These are phyloP conservation scores for Leptopilina myrica DNA, from an alignment of 2,888 invertebrate genomes.

Conservation along the genomic window DNA sequence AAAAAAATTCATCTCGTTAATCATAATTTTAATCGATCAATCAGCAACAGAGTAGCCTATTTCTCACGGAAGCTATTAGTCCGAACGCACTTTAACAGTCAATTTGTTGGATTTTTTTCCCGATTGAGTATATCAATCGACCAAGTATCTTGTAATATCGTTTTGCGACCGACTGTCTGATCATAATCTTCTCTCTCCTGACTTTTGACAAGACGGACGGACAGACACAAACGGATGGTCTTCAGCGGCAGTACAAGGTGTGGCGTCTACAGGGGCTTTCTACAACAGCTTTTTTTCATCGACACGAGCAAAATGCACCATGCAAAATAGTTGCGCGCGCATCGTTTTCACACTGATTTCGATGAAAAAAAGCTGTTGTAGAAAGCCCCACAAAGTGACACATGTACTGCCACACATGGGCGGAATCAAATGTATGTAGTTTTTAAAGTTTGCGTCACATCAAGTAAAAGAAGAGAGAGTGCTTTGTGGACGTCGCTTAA, in stretches of 20 bases:
- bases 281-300: no score
- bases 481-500: slow-evolving; percentile 42
- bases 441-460: slow-evolving; percentile 52
- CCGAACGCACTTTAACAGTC: slow-evolving; percentile 26
- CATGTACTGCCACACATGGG: slow-evolving; percentile 38
- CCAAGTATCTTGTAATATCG: slow-evolving; percentile 41
- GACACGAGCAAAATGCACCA: no score
- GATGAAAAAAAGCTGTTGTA: no score
- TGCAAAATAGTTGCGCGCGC: no score
- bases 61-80: slow-evolving; percentile 40
- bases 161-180: slow-evolving; percentile 40
- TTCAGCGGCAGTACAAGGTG: slow-evolving; percentile 44
- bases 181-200: slow-evolving; percentile 43
- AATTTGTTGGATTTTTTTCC: slow-evolving; percentile 38
- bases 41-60: not conserved
- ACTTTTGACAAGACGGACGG: slow-evolving; percentile 38
- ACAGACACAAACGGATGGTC: slow-evolving; percentile 44
- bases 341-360: no score
- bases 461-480: slow-evolving; percentile 43
- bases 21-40: slow-evolving; percentile 34
- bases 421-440: slow-evolving; percentile 52
- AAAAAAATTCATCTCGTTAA: not conserved
- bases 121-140: slow-evolving; percentile 40
- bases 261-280: no score
- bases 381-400: slow-evolving; percentile 51